phyloP scores from a whole-genome alignment of 2,797 vertebrate genomes.

The Hemibagrus guttatus region DNA sequence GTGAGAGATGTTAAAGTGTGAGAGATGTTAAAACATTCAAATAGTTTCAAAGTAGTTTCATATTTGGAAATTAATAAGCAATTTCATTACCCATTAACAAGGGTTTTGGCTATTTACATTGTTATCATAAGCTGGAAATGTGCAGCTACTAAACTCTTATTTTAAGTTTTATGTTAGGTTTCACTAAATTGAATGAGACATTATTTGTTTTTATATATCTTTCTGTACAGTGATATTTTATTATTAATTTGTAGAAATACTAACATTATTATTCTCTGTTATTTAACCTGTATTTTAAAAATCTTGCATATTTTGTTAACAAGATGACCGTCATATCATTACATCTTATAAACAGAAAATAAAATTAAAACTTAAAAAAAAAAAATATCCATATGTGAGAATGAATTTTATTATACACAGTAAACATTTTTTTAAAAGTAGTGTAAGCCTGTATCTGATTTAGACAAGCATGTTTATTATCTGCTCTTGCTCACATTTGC shows the following conservation, averaged over 20 bases:
- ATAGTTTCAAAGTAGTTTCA: not conserved
- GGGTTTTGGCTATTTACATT: not conserved
- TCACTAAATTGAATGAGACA: not conserved
- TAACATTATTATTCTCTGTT: not conserved
- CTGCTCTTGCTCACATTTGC: conserved; percentile 4
- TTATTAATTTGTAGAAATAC: not conserved
- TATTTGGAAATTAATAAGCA: not conserved
- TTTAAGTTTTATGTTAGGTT: not conserved
- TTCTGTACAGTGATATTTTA: not conserved
- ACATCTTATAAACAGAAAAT: not conserved
- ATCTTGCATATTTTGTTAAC: not conserved
- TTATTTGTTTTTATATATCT: not conserved
- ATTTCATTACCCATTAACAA: not conserved
- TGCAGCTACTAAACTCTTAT: not conserved
- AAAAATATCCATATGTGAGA: not conserved
- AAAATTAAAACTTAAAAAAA: not conserved
- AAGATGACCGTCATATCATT: not conserved
- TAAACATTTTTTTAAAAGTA: not conserved
- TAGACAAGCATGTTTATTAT: conserved; percentile 12
- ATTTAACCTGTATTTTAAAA: not conserved
- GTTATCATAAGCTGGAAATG: not conserved
- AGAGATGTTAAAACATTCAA: not conserved
- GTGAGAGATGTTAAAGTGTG: not conserved
- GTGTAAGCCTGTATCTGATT: not conserved
- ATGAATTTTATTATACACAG: not conserved